Percentiles rank a stretch among this genome's conserved stretches.
phyloP scores from a whole-genome alignment of 1,140 invertebrate genomes.

The Heliothis virescens region DNA sequence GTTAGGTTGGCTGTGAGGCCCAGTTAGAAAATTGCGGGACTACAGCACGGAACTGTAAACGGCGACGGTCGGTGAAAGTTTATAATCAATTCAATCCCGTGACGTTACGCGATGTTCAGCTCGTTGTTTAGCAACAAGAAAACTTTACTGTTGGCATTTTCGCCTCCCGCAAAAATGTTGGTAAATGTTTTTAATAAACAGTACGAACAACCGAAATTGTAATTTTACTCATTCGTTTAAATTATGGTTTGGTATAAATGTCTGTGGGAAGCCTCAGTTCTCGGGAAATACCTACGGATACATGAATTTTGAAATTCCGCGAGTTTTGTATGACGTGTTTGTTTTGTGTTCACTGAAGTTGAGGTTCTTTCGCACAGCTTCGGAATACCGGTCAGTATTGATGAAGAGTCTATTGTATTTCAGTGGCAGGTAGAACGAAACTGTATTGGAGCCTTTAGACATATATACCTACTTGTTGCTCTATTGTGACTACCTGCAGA shows the following conservation, averaged over 20 bases:
- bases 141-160: constrained; percentile 53
- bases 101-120: constrained; percentile 52
- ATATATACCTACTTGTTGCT: constrained; percentile 19
- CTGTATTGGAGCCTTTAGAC: too few relatives aligned
- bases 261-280: constrained; percentile 29
- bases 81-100: constrained; percentile 70
- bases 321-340: background rate
- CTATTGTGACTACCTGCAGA: background rate
- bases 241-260: constrained; percentile 42
- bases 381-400: too few relatives aligned
- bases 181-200: constrained; percentile 45
- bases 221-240: constrained; percentile 48
- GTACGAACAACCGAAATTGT: constrained; percentile 40
- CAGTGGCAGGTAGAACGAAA: too few relatives aligned
- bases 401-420: too few relatives aligned
- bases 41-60: constrained; percentile 20
- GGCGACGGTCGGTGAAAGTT: constrained; percentile 56
- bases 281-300: constrained; percentile 16
- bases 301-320: constrained; percentile 37
- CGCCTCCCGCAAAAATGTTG: constrained; percentile 36
- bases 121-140: constrained; percentile 67
- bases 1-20: constrained; percentile 8
- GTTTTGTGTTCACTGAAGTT: too few relatives aligned
- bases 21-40: constrained; percentile 26
- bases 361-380: too few relatives aligned